Evolutionary conservation across 2,888 invertebrate genomes (phyloP).

Genomic region (Acholoe squamosa): DNA sequence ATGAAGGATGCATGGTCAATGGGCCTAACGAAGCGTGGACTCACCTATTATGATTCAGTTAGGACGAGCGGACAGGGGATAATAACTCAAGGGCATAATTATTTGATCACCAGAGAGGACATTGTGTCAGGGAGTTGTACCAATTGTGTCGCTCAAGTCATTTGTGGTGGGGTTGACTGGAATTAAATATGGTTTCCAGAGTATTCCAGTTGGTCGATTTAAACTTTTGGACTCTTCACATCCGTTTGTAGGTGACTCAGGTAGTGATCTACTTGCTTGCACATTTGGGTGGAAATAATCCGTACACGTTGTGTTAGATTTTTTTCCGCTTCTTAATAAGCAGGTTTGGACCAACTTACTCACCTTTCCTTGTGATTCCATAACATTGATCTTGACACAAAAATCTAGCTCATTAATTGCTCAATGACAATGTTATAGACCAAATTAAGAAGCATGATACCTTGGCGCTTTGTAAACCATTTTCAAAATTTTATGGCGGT

Average conservation of each 20-base stretch:
- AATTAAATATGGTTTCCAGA: slow-evolving; percentile 11
- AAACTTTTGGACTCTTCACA: too few species aligned
- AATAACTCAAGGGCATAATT: slow-evolving; percentile 53
- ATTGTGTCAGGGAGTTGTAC: slow-evolving; percentile 26
- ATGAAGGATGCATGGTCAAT: not conserved
- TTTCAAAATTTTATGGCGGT: not conserved
- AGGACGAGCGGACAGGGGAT: not conserved
- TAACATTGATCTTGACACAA: too few species aligned
- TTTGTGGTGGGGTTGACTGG: not conserved
- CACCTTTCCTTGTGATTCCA: too few species aligned
- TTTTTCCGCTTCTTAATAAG: too few species aligned
- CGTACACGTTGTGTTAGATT: too few species aligned
- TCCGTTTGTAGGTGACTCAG: too few species aligned
- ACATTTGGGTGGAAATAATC: too few species aligned
- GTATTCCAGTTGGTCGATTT: not conserved
- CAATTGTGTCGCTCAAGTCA: not conserved
- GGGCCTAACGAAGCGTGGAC: slow-evolving; percentile 38
- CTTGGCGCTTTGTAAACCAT: not conserved
- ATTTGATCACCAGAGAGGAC: slow-evolving; percentile 43
- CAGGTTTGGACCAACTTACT: too few species aligned
- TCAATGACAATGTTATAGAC: too few species aligned
- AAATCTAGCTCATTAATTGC: too few species aligned
- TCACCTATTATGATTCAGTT: slow-evolving; percentile 6
- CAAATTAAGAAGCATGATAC: too few species aligned
- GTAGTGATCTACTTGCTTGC: too few species aligned